A percentile compares a stretch with the other conserved stretches of the same genome.
Evolutionary conservation across 2,797 vertebrate genomes (phyloP).

Genomic region (Phalloptychus januarius): DNA sequence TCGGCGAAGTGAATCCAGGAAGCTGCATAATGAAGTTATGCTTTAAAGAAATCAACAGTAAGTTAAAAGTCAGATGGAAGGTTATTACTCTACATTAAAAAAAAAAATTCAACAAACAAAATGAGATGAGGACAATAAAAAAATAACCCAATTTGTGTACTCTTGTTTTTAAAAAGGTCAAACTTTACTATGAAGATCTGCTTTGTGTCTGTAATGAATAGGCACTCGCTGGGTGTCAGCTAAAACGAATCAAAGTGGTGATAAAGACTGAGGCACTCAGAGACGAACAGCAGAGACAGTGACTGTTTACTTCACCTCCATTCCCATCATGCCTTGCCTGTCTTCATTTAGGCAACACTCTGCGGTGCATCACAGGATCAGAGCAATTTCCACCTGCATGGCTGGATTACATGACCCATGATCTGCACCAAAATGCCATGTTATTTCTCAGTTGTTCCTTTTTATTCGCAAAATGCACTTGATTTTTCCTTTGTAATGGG

Average conservation of each 20-base stretch:
- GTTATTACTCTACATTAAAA: not conserved
- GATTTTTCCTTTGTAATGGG: slow-evolving; percentile 42
- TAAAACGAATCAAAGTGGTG: slow-evolving; percentile 39
- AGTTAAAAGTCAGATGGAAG: not conserved
- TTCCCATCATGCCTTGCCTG: slow-evolving; percentile 55
- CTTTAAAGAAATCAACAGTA: not conserved
- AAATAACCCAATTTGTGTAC: not conserved
- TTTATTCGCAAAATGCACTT: slow-evolving; percentile 33
- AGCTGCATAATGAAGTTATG: not conserved
- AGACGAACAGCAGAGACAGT: slow-evolving; percentile 8
- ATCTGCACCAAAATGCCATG: slow-evolving; percentile 46
- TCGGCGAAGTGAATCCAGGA: not conserved
- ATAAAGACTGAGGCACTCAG: slow-evolving; percentile 14
- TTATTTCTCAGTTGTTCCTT: slow-evolving; percentile 36
- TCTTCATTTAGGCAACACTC: slow-evolving; percentile 47
- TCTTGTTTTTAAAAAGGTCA: not conserved
- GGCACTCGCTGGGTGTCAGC: slow-evolving; percentile 20
- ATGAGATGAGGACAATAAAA: not conserved
- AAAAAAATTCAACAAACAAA: not conserved
- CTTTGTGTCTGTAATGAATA: slow-evolving; percentile 21
- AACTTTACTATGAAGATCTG: slow-evolving; percentile 3
- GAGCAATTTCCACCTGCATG: slow-evolving; percentile 39
- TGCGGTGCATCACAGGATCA: slow-evolving; percentile 21
- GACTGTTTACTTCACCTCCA: slow-evolving; percentile 40
- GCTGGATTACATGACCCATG: slow-evolving; percentile 37